Evolutionary conservation across 2,113 vertebrate species (phyloP).

Genomic region (Trinectes maculatus): DNA sequence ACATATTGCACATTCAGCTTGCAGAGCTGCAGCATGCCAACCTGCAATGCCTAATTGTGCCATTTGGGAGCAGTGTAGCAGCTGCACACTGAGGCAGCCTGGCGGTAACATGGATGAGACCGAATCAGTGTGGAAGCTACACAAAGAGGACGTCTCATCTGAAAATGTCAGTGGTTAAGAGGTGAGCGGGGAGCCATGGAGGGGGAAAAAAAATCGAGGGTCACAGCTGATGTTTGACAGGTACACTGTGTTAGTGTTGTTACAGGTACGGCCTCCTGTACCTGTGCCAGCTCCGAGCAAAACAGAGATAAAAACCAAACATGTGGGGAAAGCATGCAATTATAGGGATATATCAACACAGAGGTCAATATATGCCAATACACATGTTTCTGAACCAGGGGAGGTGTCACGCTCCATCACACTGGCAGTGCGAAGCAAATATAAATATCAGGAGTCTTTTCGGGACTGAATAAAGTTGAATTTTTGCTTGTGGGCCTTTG

Average conservation of each 20-base stretch:
- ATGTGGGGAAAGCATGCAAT: constrained; percentile 55
- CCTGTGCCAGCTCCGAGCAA: constrained; percentile 16
- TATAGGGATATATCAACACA: constrained; percentile 66
- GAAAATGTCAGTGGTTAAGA: constrained; percentile 70
- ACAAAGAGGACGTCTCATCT: constrained; percentile 50
- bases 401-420: constrained; percentile 48
- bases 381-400: constrained; percentile 70
- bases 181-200: constrained; percentile 49
- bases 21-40: constrained; percentile 13
- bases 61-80: constrained; percentile 42
- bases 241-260: constrained; percentile 55
- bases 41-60: constrained; percentile 15
- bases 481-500: constrained; percentile 38
- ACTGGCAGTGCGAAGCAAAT: constrained; percentile 24
- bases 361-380: constrained; percentile 71
- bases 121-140: constrained; percentile 50
- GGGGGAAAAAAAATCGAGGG: constrained; percentile 45
- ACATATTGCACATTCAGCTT: constrained; percentile 14
- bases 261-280: constrained; percentile 29
- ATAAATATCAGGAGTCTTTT: constrained; percentile 20
- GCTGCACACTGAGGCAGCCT: constrained; percentile 4
- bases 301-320: constrained; percentile 24
- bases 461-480: constrained; percentile 30
- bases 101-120: constrained; percentile 28
- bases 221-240: constrained; percentile 53